phyloP scores from a whole-genome alignment of 2,113 vertebrate genomes.

The Ameiurus melas region DNA sequence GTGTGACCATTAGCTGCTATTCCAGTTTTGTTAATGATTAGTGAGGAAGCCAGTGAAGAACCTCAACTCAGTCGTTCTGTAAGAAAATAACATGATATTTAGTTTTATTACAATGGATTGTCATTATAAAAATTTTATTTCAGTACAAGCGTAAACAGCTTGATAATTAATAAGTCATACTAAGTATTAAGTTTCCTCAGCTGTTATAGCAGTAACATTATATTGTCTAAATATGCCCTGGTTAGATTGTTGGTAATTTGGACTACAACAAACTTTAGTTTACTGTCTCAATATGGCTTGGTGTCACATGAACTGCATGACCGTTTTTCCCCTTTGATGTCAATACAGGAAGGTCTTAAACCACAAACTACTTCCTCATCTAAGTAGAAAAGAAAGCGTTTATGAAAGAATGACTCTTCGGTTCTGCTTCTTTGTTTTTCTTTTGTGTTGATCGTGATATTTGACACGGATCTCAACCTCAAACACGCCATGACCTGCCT shows the following conservation, averaged over 20 bases:
- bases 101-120: background rate
- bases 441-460: background rate
- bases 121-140: background rate
- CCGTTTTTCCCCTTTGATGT: background rate
- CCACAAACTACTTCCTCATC: slow-evolving; percentile 38
- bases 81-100: background rate
- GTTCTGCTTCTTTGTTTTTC: background rate
- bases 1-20: slow-evolving; percentile 17
- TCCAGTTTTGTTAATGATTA: slow-evolving; percentile 40
- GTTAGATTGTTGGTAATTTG: background rate
- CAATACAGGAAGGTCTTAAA: slow-evolving; percentile 56
- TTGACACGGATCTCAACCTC: background rate
- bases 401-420: background rate
- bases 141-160: background rate
- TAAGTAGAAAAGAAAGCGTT: slow-evolving; percentile 1
- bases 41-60: background rate
- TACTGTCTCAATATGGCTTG: background rate
- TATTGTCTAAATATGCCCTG: background rate
- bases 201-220: background rate
- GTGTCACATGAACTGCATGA: background rate
- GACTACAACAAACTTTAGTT: background rate
- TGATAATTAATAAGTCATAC: background rate
- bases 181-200: background rate
- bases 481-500: slow-evolving; percentile 48
- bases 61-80: background rate